These are phyloP conservation scores for Aleiodes testaceus DNA, from an alignment of 2,888 invertebrate species.

Conservation along the genomic window DNA sequence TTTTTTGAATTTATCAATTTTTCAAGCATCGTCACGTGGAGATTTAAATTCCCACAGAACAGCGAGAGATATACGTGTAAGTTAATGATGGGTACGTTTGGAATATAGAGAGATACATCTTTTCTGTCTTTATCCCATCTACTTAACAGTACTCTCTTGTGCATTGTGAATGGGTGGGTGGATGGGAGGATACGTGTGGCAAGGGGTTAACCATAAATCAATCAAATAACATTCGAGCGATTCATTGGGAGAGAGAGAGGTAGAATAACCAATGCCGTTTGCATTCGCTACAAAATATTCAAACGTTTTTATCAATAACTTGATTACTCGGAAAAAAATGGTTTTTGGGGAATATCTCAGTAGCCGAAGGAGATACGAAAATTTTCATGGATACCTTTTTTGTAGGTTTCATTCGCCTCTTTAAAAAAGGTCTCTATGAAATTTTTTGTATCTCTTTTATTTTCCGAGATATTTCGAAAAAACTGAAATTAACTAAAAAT, in stretches of 20 bases:
- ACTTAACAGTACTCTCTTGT: constrained; percentile 28
- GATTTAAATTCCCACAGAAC: constrained; percentile 24
- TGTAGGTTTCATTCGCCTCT: too few relatives aligned
- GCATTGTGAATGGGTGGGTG: constrained; percentile 48
- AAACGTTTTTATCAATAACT: background rate
- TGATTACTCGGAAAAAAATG: background rate
- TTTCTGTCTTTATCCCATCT: constrained; percentile 28
- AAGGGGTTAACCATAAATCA: constrained; percentile 65
- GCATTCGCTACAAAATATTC: constrained; percentile 36
- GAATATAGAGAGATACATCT: constrained; percentile 31
- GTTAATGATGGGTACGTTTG: constrained; percentile 20
- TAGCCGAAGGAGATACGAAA: too few relatives aligned
- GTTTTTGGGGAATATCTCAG: too few relatives aligned
- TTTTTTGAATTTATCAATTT: too few relatives aligned
- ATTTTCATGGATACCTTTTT: too few relatives aligned
- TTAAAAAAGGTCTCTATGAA: too few relatives aligned
- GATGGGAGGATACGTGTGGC: constrained; percentile 58
- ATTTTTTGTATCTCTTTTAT: too few relatives aligned
- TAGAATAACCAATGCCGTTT: constrained; percentile 45
- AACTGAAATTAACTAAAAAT: too few relatives aligned
- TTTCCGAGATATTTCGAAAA: too few relatives aligned
- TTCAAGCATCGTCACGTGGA: background rate
- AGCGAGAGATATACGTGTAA: constrained; percentile 7
- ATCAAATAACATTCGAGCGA: constrained; percentile 58
- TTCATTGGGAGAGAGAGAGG: constrained; percentile 41